phyloP scores from a whole-genome alignment of 2,113 vertebrate genomes.

The Halcyon senegalensis region DNA sequence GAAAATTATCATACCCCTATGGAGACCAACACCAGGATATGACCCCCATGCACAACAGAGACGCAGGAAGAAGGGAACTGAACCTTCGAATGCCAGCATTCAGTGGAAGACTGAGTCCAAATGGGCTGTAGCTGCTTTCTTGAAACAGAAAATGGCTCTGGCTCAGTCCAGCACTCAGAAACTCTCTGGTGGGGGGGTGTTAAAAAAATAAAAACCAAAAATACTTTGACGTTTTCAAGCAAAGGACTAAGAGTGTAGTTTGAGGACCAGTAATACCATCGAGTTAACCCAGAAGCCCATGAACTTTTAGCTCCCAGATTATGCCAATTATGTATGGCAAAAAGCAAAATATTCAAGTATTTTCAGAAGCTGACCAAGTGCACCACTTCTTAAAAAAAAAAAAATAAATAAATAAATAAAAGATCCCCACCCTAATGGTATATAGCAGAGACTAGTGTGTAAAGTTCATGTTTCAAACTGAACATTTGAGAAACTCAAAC shows the following conservation, averaged over 20 bases:
- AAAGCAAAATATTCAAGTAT: background rate
- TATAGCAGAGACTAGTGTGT: background rate
- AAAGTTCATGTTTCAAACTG: background rate
- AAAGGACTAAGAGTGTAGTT: background rate
- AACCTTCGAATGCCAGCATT: background rate
- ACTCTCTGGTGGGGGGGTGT: background rate
- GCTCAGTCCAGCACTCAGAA: background rate
- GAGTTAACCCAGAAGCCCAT: background rate
- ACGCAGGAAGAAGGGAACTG: background rate
- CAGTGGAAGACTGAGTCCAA: background rate
- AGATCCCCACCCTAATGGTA: background rate
- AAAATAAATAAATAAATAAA: background rate
- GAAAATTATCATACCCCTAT: background rate
- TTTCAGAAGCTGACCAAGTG: background rate
- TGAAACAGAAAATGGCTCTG: background rate
- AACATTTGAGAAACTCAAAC: background rate
- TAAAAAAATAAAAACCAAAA: background rate
- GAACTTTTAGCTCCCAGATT: background rate
- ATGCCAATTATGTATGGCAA: background rate
- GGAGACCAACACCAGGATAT: background rate
- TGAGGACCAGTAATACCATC: background rate
- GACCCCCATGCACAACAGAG: background rate
- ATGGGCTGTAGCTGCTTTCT: background rate
- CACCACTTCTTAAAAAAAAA: too few species aligned
- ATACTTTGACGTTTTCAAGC: background rate